These are phyloP conservation scores for Philaenus spumarius DNA, from an alignment of 1,140 invertebrate species.

Conservation along the genomic window DNA sequence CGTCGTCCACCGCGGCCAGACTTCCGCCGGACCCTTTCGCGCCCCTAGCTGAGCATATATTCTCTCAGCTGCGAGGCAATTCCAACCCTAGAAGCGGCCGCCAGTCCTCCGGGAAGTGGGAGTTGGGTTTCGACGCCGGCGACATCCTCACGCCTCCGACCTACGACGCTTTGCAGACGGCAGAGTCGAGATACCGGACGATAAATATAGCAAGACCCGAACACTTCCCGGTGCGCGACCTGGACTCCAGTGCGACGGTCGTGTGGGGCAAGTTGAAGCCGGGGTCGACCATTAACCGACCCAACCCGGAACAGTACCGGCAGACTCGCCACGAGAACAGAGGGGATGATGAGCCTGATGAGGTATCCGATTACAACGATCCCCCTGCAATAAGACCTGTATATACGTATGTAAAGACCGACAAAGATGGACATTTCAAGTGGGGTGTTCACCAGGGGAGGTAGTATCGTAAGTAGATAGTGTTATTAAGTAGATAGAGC, in stretches of 20 bases:
- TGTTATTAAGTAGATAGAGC: background rate
- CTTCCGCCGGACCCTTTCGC: conserved; percentile 13
- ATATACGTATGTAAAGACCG: conserved; percentile 76
- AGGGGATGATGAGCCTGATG: conserved; percentile 23
- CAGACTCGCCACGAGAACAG: background rate
- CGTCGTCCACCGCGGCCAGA: conserved; percentile 19
- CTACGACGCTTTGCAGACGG: background rate
- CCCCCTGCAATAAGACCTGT: conserved; percentile 48
- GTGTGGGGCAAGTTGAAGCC: conserved; percentile 21
- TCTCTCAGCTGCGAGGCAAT: too few species aligned
- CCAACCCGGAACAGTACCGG: background rate
- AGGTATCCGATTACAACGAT: conserved; percentile 3
- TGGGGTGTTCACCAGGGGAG: conserved; percentile 57
- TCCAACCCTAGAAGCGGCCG: too few species aligned
- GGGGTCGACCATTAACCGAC: background rate
- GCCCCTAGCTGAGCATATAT: too few species aligned
- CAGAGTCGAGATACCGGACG: conserved; percentile 1
- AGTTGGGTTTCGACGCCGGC: conserved; percentile 29
- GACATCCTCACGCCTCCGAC: conserved; percentile 29
- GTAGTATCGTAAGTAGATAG: background rate
- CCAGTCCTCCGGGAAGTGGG: conserved; percentile 26
- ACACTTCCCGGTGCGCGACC: too few species aligned
- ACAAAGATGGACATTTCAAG: conserved; percentile 75
- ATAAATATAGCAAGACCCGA: background rate
- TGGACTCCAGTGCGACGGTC: background rate